A percentile compares a stretch with the other conserved stretches of the same genome.
Evolutionary conservation across 2,113 vertebrate genomes (phyloP).

Genomic region (Edolisoma coerulescens): DNA sequence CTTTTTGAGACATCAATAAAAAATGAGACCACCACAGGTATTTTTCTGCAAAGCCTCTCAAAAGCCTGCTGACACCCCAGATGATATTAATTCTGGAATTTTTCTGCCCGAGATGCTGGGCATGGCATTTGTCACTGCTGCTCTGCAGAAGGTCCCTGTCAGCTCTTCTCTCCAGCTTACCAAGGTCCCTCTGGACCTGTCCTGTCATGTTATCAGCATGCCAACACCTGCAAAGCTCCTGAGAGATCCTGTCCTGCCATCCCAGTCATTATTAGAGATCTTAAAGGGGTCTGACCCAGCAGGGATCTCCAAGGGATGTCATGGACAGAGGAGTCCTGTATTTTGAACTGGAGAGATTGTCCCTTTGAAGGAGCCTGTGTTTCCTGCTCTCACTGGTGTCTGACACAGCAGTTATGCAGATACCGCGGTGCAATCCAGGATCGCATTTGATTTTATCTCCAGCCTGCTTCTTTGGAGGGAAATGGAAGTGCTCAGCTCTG

Average conservation of each 20-base stretch:
- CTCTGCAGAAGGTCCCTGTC: accelerated
- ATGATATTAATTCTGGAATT: not conserved
- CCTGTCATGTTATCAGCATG: not conserved
- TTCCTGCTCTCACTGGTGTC: not conserved
- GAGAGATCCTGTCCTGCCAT: not conserved
- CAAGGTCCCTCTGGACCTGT: not conserved
- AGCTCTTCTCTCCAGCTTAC: not conserved
- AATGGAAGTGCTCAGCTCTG: not conserved
- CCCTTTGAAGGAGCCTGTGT: not conserved
- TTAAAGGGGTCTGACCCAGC: not conserved
- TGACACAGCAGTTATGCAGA: not conserved
- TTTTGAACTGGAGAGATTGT: not conserved
- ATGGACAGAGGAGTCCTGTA: not conserved
- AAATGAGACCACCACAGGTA: not conserved
- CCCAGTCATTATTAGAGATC: not conserved
- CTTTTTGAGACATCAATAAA: not conserved
- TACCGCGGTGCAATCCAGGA: not conserved
- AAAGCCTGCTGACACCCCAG: not conserved
- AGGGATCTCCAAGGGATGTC: not conserved
- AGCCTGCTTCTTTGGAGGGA: not conserved
- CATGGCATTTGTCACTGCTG: not conserved
- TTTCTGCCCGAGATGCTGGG: not conserved
- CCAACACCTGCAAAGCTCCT: not conserved
- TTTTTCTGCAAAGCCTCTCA: not conserved
- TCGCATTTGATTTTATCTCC: not conserved